Evolutionary conservation across 1,140 invertebrate species (phyloP).

Genomic region (Neoseiulus cucumeris): DNA sequence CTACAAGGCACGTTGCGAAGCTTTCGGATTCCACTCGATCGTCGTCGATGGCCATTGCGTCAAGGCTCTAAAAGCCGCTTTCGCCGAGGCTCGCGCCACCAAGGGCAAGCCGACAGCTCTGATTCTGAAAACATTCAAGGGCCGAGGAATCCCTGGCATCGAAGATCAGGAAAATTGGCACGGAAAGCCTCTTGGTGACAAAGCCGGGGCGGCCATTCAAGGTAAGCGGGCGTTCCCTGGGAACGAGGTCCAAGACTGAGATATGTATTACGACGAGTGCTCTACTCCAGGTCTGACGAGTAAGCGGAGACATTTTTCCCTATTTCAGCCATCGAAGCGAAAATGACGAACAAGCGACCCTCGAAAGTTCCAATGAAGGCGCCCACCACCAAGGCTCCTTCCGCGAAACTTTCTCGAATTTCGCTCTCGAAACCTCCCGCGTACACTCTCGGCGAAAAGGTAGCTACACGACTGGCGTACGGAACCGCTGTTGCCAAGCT

Average conservation of each 20-base stretch:
- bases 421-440: conserved; percentile 57
- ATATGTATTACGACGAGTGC: no score
- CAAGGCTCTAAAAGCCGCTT: conserved; percentile 63
- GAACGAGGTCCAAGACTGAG: no score
- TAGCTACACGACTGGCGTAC: conserved; percentile 86
- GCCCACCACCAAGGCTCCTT: conserved; percentile 44
- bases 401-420: conserved; percentile 48
- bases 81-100: conserved; percentile 47
- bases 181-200: conserved; percentile 74
- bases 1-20: conserved; percentile 64
- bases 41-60: conserved; percentile 94
- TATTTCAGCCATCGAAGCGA: neutral
- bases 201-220: conserved; percentile 34
- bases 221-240: conserved; percentile 18
- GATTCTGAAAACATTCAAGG: conserved; percentile 89
- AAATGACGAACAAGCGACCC: conserved; percentile 11
- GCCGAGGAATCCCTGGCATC: conserved; percentile 51
- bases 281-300: no score
- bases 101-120: conserved; percentile 76
- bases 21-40: conserved; percentile 74
- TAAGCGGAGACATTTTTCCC: neutral
- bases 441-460: conserved; percentile 47
- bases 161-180: conserved; percentile 92
- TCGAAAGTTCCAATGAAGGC: conserved; percentile 39
- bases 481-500: conserved; percentile 74